Conservation (phyloP, 2,113 vertebrate species). For the Rhinopomastus cyanomelas region DNA sequence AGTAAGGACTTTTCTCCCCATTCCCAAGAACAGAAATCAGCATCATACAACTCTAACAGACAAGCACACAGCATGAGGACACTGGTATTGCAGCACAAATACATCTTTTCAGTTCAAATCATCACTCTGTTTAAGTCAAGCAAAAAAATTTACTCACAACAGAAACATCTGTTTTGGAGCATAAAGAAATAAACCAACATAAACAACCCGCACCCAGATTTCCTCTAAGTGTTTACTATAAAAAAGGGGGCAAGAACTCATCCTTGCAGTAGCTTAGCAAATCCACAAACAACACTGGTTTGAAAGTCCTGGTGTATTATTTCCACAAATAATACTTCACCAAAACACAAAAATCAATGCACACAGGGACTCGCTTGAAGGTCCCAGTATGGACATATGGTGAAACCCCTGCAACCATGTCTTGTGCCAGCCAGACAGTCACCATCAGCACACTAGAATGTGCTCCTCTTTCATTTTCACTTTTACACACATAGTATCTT, state of each 20-base stretch:
- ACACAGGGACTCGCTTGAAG: not conserved
- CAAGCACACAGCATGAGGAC: not conserved
- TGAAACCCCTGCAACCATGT: not conserved
- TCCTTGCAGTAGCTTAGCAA: not conserved
- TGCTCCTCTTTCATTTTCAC: not conserved
- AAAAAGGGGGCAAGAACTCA: not conserved
- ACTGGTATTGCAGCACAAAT: not conserved
- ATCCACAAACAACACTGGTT: not conserved
- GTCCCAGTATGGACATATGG: not conserved
- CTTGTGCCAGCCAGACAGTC: not conserved
- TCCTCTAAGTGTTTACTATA: not conserved
- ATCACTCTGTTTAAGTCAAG: not conserved
- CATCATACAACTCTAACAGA: not conserved
- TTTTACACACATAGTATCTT: not conserved
- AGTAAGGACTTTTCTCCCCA: not conserved
- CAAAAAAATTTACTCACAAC: not conserved
- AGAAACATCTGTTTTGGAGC: not conserved
- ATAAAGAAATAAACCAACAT: not conserved
- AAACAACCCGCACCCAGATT: not conserved
- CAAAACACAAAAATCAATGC: not conserved
- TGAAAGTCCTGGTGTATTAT: not conserved
- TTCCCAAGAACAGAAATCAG: not conserved
- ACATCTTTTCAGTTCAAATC: not conserved
- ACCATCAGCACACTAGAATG: not conserved
- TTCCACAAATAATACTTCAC: not conserved